Evolutionary conservation across 2,113 vertebrate genomes (phyloP).

Genomic region (Phyllostomus hastatus): DNA sequence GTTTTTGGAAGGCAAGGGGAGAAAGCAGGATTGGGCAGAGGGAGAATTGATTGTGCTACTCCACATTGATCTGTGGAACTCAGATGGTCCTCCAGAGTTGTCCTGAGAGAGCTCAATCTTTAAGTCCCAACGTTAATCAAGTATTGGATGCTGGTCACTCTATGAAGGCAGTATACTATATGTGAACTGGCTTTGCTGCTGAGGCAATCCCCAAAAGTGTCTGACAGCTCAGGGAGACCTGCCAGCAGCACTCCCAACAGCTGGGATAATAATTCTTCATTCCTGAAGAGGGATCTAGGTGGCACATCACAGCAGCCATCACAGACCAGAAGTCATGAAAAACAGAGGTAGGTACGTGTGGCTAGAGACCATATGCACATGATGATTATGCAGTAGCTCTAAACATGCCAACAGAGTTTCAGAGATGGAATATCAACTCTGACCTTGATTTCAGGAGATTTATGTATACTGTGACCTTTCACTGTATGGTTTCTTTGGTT

Average conservation of each 20-base stretch:
- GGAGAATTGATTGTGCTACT: too few species aligned
- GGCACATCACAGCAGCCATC: background rate
- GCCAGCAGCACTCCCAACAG: background rate
- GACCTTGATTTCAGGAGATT: background rate
- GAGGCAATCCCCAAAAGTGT: background rate
- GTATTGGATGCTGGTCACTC: background rate
- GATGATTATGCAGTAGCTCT: background rate
- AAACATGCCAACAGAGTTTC: background rate
- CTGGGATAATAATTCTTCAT: background rate
- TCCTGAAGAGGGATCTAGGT: background rate
- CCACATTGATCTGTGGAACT: too few species aligned
- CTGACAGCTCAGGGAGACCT: background rate
- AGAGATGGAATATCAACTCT: background rate
- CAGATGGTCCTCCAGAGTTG: too few species aligned
- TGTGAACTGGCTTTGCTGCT: background rate
- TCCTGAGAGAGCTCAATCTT: too few species aligned
- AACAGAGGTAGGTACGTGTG: background rate
- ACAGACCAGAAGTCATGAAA: background rate
- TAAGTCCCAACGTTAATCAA: too few species aligned
- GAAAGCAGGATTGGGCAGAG: too few species aligned
- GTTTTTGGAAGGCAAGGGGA: too few species aligned
- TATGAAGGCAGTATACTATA: background rate
- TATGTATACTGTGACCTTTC: background rate
- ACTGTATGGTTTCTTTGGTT: background rate
- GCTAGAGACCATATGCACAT: too few species aligned